Base-by-base conservation (phyloP, 1,140 invertebrate genomes). In the Pseudomyrmex dendroicus region DNA sequence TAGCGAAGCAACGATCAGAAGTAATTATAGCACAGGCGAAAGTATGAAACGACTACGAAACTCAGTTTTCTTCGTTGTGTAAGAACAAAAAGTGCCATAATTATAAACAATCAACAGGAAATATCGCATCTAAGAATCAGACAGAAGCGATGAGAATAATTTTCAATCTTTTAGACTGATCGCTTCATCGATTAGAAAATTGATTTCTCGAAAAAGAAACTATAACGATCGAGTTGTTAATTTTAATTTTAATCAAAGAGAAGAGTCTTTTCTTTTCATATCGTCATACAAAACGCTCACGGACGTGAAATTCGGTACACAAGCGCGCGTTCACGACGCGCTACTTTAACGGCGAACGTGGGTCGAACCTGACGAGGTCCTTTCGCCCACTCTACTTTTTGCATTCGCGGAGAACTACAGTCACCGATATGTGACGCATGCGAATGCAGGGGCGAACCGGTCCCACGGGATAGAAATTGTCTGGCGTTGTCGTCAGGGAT, bases 361-460 rank as follows among this genome's bases (percentile, higher is more conserved):
- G 87, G 86, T 59, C 56, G 86, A 57, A 74, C 66, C 70, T 88
- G 74, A 80, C 77, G 73, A 89, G 78, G 15, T 67, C 35, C 50
- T 85, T 48, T 88, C 86, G 80, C 87, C 84, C 74, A 89, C 84
- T 88, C 57, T 9, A 64, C 59, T 85, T 83, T 87, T 78, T 76
- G 74, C 70, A 86, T 86, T 84, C 73, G 35, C 50, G 52, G 67
- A 63, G 68, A 64, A 88, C 86, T 82, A 61, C 54, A 62, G 48
- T 87, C 77, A 80, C 62, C 62, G 80, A 85, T 85, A 85, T 78
- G 73, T 80, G 86, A 85, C 83, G 73, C 66, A 77, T 56, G 52
- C 72, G 76, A 83, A 68, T 77, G 87, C 83, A 85, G 67, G 82
- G 87, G 87, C 87, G 84, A 86, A 89, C 87, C 86, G 86, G 80